Conservation (phyloP, 1,140 invertebrate species). For the Arctopsyche grandis region DNA sequence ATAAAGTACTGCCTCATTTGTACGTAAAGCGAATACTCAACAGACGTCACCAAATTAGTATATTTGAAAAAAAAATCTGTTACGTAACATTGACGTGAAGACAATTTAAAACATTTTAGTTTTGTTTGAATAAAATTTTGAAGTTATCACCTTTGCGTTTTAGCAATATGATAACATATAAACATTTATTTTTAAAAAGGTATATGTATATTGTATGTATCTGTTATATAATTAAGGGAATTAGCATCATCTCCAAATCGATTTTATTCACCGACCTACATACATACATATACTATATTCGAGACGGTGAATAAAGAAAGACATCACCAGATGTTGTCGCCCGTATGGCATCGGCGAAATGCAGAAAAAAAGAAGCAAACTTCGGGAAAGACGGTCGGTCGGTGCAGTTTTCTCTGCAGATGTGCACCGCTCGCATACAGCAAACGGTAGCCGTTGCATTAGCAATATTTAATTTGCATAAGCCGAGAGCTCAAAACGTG, state of each 20-base stretch:
- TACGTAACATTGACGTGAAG: too few relatives aligned
- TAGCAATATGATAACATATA: too few relatives aligned
- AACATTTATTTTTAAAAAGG: too few relatives aligned
- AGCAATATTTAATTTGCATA: conserved; percentile 41
- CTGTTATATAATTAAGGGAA: too few relatives aligned
- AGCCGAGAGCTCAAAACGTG: neutral
- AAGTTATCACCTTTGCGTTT: too few relatives aligned
- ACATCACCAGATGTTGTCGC: conserved; percentile 39
- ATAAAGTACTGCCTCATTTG: neutral
- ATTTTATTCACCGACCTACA: neutral
- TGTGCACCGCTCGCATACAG: conserved; percentile 19
- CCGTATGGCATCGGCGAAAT: conserved; percentile 37
- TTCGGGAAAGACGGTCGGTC: neutral
- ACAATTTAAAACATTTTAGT: too few relatives aligned
- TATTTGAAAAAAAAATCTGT: too few relatives aligned
- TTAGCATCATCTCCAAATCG: neutral
- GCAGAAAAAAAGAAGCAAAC: neutral
- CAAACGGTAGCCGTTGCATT: conserved; percentile 26
- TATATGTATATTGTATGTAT: too few relatives aligned
- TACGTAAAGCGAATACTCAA: too few relatives aligned
- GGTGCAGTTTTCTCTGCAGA: conserved; percentile 13
- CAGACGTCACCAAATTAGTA: too few relatives aligned
- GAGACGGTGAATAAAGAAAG: neutral
- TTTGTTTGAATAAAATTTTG: too few relatives aligned
- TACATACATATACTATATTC: neutral